These are phyloP conservation scores for Paradoxurus hermaphroditus DNA, from an alignment of 2,113 vertebrate species.

Conservation along the genomic window DNA sequence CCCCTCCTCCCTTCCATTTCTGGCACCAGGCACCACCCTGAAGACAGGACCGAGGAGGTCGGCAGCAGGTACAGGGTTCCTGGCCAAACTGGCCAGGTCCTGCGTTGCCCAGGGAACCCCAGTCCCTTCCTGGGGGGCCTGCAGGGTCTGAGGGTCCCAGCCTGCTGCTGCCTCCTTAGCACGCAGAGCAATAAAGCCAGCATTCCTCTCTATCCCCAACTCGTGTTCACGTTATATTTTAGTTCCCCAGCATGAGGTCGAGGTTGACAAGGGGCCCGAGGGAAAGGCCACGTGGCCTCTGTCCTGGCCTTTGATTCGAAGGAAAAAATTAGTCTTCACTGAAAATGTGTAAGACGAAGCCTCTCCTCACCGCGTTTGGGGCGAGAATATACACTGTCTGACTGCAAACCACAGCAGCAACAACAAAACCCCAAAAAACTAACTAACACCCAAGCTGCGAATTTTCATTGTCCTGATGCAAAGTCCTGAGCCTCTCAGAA, in stretches of 20 bases:
- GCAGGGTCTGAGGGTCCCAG: neutral
- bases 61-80: fast-evolving
- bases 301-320: neutral
- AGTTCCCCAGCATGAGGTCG: neutral
- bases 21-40: neutral
- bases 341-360: neutral
- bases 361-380: no score
- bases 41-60: neutral
- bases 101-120: neutral
- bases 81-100: neutral
- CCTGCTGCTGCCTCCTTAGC: neutral
- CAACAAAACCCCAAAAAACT: neutral
- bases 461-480: no score
- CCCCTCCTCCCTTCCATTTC: neutral
- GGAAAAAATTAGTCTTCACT: neutral
- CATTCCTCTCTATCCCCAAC: neutral
- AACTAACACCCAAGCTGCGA: neutral
- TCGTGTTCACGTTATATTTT: neutral
- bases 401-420: neutral
- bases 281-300: neutral
- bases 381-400: neutral
- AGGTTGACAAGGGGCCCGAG: no score
- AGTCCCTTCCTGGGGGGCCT: neutral
- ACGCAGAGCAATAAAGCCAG: neutral
- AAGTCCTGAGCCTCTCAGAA: neutral